Evolutionary conservation across 2,888 invertebrate species (phyloP), one percentile per base, ranked within the genome.

Genomic region (Ophion obscuratus): DNA sequence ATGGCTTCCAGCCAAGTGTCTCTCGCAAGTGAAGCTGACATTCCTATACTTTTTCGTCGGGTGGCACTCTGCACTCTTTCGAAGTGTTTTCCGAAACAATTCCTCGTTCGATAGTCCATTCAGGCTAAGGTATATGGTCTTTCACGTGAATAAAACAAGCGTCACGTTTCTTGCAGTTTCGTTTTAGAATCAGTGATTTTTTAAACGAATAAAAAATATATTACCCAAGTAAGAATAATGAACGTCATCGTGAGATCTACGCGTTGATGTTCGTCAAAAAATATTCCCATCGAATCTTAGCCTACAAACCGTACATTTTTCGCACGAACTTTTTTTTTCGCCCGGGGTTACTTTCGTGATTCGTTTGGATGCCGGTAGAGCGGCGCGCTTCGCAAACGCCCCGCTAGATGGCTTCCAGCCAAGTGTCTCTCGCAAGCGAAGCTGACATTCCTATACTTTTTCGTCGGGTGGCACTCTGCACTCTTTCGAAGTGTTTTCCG

Each of bases 391-490:
- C 59, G 62, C 11, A 0, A 27, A 70, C 17, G 68, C 14, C 24
- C 67, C 66, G 31, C 59, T 24, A 68, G 75, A 9, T 81, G 68
- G 67, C 77, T 57, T 67, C n/a, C 36, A 17, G 14, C 67, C 9
- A 27, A 57, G 24, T 36, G 24, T 77, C 57, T 57, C 24, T 36
- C 77, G 11, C 24, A 0, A 36, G 14, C 2, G 57, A 57, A 77
- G 24, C 57, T 14, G 14, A 53, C 53, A 17, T 66, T 57, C 20
- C 10, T 44, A 53, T 0, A 53, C 9, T 40, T 7, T 40, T 40
- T 40, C 40, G 9, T 40, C 40, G 9, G 40, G 40, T 40, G 40
- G 40, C 40, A 40, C 64, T 14, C 0, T 64, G 31, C 31, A 6
- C 11, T 27, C 20, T 64, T 31, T 31, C 17, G 17, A 3, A 53